Conservation (phyloP, 2,888 invertebrate species). For the Orthosia cruda region DNA sequence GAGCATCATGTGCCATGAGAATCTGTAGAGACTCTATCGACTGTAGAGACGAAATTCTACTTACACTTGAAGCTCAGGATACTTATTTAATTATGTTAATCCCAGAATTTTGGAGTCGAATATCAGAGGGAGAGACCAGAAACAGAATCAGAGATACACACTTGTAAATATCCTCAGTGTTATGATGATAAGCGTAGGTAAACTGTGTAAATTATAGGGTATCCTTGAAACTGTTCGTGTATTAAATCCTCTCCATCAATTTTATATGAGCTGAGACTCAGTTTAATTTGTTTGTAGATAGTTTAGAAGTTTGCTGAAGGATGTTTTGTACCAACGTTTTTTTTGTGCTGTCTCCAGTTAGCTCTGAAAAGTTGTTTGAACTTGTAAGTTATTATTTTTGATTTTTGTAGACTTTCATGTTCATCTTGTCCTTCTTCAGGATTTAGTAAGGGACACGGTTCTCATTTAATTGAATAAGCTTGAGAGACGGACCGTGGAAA, state of each 20-base stretch:
- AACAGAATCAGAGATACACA: too few relatives aligned
- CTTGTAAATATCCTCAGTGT: too few relatives aligned
- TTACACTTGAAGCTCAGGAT: neutral
- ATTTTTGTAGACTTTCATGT: slow-evolving; percentile 35
- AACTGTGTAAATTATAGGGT: neutral
- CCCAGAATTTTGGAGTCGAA: neutral
- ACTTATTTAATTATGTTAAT: neutral
- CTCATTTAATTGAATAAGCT: neutral
- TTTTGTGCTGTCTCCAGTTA: slow-evolving; percentile 31
- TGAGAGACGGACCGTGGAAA: too few relatives aligned
- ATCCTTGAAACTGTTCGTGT: slow-evolving; percentile 8
- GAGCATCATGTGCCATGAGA: too few relatives aligned
- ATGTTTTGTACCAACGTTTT: slow-evolving; percentile 49
- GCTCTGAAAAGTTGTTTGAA: slow-evolving; percentile 22
- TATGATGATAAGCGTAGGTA: too few relatives aligned
- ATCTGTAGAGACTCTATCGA: too few relatives aligned
- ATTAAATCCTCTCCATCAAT: slow-evolving; percentile 76
- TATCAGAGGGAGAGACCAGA: neutral
- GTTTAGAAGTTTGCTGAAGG: slow-evolving; percentile 48
- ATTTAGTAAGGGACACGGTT: neutral
- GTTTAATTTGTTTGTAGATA: slow-evolving; percentile 64
- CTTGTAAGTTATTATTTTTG: slow-evolving; percentile 44
- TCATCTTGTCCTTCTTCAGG: neutral
- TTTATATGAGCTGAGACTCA: slow-evolving; percentile 68
- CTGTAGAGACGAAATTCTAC: too few relatives aligned